These are phyloP conservation scores for Subacronicta megacephala DNA, from an alignment of 2,888 invertebrate genomes.

Conservation along the genomic window DNA sequence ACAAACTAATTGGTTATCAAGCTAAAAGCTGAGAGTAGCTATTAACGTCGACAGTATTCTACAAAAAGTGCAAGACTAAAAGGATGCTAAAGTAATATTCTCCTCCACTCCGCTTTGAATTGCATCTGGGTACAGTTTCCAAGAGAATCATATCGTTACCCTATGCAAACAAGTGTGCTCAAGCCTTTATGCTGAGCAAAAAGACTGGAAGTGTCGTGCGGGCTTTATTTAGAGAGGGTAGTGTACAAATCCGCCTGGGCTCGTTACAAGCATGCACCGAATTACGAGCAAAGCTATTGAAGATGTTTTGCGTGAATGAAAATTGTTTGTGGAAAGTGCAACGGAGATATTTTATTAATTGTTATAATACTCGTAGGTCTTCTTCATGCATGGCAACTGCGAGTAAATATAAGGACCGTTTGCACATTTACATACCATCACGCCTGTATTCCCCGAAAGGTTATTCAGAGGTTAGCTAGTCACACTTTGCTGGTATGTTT, in stretches of 20 bases:
- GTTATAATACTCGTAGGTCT: too few relatives aligned
- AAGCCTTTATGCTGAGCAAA: constrained; percentile 19
- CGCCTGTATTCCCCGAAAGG: too few relatives aligned
- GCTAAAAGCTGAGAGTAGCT: constrained; percentile 27
- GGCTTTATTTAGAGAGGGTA: constrained; percentile 18
- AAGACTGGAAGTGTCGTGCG: constrained; percentile 26
- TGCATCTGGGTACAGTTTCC: constrained; percentile 11
- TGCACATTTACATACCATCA: too few relatives aligned
- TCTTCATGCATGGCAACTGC: too few relatives aligned
- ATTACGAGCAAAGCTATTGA: constrained; percentile 10
- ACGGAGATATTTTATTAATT: too few relatives aligned
- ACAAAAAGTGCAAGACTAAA: constrained; percentile 3
- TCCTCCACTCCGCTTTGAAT: constrained; percentile 6
- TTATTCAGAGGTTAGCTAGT: too few relatives aligned
- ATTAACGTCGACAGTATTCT: constrained; percentile 15
- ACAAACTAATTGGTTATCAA: constrained; percentile 26
- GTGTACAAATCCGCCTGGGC: constrained; percentile 17
- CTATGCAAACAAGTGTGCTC: constrained; percentile 13
- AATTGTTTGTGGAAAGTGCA: constrained; percentile 4
- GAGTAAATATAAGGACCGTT: too few relatives aligned
- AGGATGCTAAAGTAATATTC: not conserved
- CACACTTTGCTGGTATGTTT: too few relatives aligned
- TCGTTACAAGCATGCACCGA: constrained; percentile 36
- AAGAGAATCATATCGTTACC: constrained; percentile 15
- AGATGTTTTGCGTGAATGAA: constrained; percentile 21